phyloP scores from a whole-genome alignment of 2,888 invertebrate genomes.

The Agonopterix alstromeriana region DNA sequence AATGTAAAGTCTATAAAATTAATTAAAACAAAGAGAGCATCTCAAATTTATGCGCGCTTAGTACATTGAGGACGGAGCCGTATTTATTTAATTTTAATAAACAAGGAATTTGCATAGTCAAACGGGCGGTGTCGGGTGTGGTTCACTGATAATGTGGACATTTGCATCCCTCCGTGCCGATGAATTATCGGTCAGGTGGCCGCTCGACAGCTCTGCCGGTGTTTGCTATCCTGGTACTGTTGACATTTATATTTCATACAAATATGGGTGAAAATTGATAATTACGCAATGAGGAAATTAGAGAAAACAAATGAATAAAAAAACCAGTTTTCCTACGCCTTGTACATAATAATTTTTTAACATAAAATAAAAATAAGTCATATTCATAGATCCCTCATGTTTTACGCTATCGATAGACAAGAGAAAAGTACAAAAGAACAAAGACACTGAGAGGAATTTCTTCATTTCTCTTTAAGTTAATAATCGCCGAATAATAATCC shows the following conservation, averaged over 20 bases:
- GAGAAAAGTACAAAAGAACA: no score
- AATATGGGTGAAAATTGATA: no score
- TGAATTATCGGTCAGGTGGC: conserved; percentile 58
- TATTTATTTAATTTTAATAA: conserved; percentile 74
- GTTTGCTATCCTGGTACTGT: conserved; percentile 10
- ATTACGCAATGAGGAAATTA: no score
- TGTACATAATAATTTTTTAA: no score
- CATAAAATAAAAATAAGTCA: no score
- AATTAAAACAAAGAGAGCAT: conserved; percentile 30
- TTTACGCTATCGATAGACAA: no score
- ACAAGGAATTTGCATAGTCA: conserved; percentile 59
- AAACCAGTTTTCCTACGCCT: no score
- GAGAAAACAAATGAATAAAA: no score
- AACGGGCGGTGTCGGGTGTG: conserved; percentile 44
- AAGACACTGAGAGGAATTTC: no score
- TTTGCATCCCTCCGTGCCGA: conserved; percentile 50
- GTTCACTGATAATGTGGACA: conserved; percentile 53
- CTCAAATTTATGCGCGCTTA: conserved; percentile 15
- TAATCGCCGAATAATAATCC: background rate
- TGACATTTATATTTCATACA: conserved; percentile 14
- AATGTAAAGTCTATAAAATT: conserved; percentile 12
- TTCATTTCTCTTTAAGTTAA: background rate
- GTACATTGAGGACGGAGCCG: conserved; percentile 20
- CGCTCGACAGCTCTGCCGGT: conserved; percentile 18
- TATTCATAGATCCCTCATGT: no score